Evolutionary conservation across 2,113 vertebrate species (phyloP).

Genomic region (Illadopsis cleaveri): DNA sequence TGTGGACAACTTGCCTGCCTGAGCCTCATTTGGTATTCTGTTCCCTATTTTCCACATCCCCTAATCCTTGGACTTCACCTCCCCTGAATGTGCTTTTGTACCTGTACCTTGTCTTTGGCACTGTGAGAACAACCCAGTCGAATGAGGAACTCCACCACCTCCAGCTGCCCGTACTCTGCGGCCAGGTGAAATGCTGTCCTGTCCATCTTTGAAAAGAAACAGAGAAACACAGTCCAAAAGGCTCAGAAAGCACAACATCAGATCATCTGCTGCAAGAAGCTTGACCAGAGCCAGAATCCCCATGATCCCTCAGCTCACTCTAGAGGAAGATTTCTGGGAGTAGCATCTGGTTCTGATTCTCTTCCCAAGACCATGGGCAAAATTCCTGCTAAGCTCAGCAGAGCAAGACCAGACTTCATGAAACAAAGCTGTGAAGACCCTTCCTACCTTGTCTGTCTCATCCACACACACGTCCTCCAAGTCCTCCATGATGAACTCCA

Average conservation of each 20-base stretch:
- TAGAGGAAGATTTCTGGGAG: neutral
- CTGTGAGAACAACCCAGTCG: slow-evolving; percentile 78
- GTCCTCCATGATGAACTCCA: slow-evolving; percentile 85
- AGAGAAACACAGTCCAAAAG: neutral
- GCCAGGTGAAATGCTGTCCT: slow-evolving; percentile 86
- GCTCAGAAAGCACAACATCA: neutral
- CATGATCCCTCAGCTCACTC: neutral
- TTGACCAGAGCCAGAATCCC: neutral
- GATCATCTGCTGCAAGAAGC: neutral
- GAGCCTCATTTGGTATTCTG: neutral
- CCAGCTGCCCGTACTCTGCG: slow-evolving; percentile 78
- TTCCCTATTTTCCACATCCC: neutral
- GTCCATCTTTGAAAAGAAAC: slow-evolving; percentile 58
- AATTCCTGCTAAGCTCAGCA: neutral
- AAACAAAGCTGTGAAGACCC: neutral
- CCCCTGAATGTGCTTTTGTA: neutral
- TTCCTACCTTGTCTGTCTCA: slow-evolving; percentile 79
- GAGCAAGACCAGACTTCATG: neutral
- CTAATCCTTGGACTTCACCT: neutral
- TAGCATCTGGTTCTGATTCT: neutral
- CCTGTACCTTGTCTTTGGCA: slow-evolving; percentile 85
- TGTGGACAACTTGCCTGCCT: neutral
- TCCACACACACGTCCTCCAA: slow-evolving; percentile 84
- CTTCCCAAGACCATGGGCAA: neutral
- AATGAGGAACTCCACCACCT: slow-evolving; percentile 85